A percentile compares a stretch with the other conserved stretches of the same genome.
These are phyloP conservation scores for Pseudorasbora parva DNA, from an alignment of 2,113 vertebrate genomes.

Conservation along the genomic window DNA sequence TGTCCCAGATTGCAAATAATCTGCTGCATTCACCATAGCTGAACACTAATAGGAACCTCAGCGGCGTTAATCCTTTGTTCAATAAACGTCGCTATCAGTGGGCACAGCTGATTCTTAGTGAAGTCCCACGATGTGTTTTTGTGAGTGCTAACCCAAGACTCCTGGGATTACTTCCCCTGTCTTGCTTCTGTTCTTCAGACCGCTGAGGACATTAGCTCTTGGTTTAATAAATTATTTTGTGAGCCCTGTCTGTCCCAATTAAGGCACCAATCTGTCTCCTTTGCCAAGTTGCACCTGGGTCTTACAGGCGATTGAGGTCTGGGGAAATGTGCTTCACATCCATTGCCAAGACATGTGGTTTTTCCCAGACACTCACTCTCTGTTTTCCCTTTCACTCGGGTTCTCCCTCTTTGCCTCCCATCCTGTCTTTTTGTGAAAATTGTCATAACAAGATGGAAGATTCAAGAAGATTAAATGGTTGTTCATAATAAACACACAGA, in stretches of 20 bases:
- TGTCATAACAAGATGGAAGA: background rate
- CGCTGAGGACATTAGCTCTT: constrained; percentile 38
- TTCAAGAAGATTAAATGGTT: constrained; percentile 22
- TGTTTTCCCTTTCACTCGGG: background rate
- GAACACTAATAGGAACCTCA: background rate
- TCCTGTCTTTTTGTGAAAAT: constrained; percentile 12
- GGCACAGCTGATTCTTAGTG: background rate
- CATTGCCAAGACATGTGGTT: constrained; percentile 43
- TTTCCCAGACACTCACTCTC: constrained; percentile 29
- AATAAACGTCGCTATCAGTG: background rate
- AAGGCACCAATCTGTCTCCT: constrained; percentile 36
- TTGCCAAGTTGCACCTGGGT: constrained; percentile 47
- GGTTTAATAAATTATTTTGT: constrained; percentile 49
- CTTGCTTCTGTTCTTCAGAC: constrained; percentile 9
- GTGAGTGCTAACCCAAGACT: background rate
- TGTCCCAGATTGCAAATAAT: background rate
- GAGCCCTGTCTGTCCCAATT: constrained; percentile 45
- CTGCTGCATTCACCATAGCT: background rate
- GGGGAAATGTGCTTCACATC: constrained; percentile 49
- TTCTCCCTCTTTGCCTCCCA: constrained; percentile 15
- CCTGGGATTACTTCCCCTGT: background rate
- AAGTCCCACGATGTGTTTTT: background rate
- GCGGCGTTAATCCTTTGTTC: background rate
- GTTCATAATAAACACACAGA: constrained; percentile 18
- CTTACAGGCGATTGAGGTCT: constrained; percentile 35